phyloP scores from a whole-genome alignment of 2,888 invertebrate genomes.

The Parasteatoda lunata region DNA sequence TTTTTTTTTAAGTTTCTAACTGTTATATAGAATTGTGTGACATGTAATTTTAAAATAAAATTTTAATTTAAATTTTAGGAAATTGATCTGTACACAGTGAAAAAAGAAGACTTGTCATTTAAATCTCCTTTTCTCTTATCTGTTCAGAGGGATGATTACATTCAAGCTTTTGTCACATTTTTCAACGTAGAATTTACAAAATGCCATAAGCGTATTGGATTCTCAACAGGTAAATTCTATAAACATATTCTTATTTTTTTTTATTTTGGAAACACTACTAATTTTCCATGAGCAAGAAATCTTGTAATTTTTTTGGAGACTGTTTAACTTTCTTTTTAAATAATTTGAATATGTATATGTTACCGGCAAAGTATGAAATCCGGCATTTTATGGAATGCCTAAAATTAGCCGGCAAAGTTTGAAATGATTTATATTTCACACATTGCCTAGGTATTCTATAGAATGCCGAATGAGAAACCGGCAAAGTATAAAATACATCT shows the following conservation, averaged over 20 bases:
- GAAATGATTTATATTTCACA: too few relatives aligned
- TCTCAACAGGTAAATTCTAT: slow-evolving; percentile 83
- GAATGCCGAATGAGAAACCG: too few relatives aligned
- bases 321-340: too few relatives aligned
- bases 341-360: too few relatives aligned
- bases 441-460: too few relatives aligned
- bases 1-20: neutral
- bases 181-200: slow-evolving; percentile 99
- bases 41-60: neutral
- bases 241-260: slow-evolving; percentile 5
- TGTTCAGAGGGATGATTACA: slow-evolving; percentile 90
- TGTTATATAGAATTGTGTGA: neutral
- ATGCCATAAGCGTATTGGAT: slow-evolving; percentile 98
- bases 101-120: slow-evolving; percentile 94
- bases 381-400: too few relatives aligned
- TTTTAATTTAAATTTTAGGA: slow-evolving; percentile 77
- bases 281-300: too few relatives aligned
- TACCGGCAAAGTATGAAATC: too few relatives aligned
- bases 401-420: too few relatives aligned
- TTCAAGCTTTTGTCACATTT: slow-evolving; percentile 98
- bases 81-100: slow-evolving; percentile 98
- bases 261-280: neutral
- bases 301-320: too few relatives aligned
- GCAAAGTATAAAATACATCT: too few relatives aligned
- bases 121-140: slow-evolving; percentile 80